Evolutionary conservation across 2,888 invertebrate species (phyloP), one percentile per base, ranked within the genome.

Genomic region (Tipula unca): DNA sequence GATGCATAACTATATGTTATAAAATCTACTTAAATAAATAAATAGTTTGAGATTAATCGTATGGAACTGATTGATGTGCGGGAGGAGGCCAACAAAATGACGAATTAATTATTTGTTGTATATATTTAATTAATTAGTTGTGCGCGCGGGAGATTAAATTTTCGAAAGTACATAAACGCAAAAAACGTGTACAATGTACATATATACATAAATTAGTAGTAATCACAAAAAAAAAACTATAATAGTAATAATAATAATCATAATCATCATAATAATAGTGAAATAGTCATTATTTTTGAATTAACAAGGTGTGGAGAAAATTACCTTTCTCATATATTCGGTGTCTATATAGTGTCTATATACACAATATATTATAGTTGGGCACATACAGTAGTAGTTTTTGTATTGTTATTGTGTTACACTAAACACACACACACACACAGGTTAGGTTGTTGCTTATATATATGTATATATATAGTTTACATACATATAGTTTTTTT

Each of bases 211-310:
- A 69, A 69, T 69, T 69, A 25, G 69, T 69, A 25, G 25, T 69
- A 69, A 69, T 69, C 25, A 25, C 6, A 32, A 32, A 6, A 32
- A 69, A 20, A 69, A 54, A 54, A 69, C 69, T 69, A 69, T 20
- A 25, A 69, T 25, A 69, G 25, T 25, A 69, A 69, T 54, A 54
- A 17, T 69, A 69, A 69, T 69, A 69, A 69, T 13, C 69, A 25
- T 25, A 69, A 69, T 69, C 25, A 69, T 69, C 25, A 69, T 69
- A 83, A 35, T 83, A 29, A 83, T 29, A 32, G 36, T 87, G 90
- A 90, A 90, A 90, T 90, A 90, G 90, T 91, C 90, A 91, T 91
- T 91, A 91, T 91, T 90, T 92, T 91, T 91, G 90, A 92, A 92
- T 92, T 92, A 92, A 92, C 90, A 89, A 91, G 91, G 91, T 91